These are phyloP conservation scores for Campylorhamphus procurvoides DNA, from an alignment of 2,113 vertebrate species.

Conservation along the genomic window DNA sequence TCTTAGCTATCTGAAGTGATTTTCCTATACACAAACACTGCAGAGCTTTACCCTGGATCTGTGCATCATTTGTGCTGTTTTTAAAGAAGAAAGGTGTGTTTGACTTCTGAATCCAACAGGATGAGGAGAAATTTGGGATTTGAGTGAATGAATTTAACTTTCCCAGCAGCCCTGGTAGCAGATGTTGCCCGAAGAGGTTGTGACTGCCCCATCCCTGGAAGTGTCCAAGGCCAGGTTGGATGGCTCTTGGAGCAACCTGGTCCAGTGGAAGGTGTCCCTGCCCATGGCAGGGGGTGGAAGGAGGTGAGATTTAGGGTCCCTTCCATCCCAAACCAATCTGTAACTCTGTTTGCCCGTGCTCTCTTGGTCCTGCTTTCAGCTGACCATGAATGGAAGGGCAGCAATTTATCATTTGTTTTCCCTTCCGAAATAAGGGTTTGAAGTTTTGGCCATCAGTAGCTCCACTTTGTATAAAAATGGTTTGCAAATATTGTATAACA, in stretches of 20 bases:
- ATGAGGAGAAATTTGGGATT: neutral
- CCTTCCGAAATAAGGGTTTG: neutral
- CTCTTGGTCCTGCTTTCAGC: neutral
- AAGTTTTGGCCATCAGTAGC: neutral
- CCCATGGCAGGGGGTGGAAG: no score
- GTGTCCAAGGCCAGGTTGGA: no score
- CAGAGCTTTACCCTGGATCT: neutral
- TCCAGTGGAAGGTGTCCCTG: no score
- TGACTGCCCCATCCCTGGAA: neutral
- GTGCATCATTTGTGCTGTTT: neutral
- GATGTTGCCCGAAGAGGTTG: fast-evolving
- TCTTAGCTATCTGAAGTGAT: neutral
- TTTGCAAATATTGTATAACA: neutral
- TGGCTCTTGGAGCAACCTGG: no score
- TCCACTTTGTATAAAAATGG: neutral
- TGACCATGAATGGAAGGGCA: neutral
- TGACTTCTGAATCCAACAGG: neutral
- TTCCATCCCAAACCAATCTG: fast-evolving
- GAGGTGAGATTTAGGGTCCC: no score
- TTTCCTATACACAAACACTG: neutral
- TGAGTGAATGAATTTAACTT: neutral
- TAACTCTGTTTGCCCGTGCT: neutral
- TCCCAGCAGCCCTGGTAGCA: neutral
- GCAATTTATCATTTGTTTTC: neutral
- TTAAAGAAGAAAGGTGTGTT: neutral